These are phyloP conservation scores for Daubentonia madagascariensis DNA, from an alignment of 2,113 vertebrate genomes.

Conservation along the genomic window DNA sequence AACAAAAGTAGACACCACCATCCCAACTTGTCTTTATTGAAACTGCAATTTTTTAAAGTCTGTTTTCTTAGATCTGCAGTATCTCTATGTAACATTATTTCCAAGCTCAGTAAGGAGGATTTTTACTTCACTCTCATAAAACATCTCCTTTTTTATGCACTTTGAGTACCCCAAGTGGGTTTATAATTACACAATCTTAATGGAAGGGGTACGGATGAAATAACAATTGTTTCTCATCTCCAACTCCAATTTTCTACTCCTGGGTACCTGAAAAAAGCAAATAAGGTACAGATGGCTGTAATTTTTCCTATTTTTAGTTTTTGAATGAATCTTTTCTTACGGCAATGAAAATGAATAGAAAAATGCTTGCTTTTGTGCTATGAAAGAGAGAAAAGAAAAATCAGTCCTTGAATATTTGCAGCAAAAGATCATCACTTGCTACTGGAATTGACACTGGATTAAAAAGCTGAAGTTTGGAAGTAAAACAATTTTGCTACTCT, in stretches of 20 bases:
- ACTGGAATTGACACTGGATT: background rate
- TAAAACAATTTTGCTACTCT: slow-evolving; percentile 33
- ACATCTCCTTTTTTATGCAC: background rate
- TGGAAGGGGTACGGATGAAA: background rate
- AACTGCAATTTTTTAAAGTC: background rate
- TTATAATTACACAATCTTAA: slow-evolving; percentile 28
- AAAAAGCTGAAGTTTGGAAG: slow-evolving; percentile 55
- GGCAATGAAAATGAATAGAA: slow-evolving; percentile 14
- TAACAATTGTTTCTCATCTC: slow-evolving; percentile 37
- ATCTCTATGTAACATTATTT: background rate
- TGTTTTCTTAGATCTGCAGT: background rate
- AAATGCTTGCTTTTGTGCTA: slow-evolving; percentile 26
- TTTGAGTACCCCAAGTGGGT: background rate
- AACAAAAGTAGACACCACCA: background rate
- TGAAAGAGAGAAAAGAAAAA: background rate
- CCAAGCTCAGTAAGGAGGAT: background rate
- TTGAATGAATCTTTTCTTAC: background rate
- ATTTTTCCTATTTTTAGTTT: slow-evolving; percentile 38
- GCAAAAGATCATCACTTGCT: background rate
- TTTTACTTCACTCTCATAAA: slow-evolving; percentile 19
- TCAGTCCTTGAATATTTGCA: slow-evolving; percentile 28
- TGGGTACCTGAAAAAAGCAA: slow-evolving; percentile 36
- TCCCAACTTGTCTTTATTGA: background rate
- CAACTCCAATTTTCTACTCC: slow-evolving; percentile 33
- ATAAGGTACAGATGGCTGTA: background rate